A percentile compares a stretch with the other conserved stretches of the same genome.
These are phyloP conservation scores for Phyllopteryx taeniolatus DNA, from an alignment of 2,113 vertebrate genomes.

Conservation along the genomic window DNA sequence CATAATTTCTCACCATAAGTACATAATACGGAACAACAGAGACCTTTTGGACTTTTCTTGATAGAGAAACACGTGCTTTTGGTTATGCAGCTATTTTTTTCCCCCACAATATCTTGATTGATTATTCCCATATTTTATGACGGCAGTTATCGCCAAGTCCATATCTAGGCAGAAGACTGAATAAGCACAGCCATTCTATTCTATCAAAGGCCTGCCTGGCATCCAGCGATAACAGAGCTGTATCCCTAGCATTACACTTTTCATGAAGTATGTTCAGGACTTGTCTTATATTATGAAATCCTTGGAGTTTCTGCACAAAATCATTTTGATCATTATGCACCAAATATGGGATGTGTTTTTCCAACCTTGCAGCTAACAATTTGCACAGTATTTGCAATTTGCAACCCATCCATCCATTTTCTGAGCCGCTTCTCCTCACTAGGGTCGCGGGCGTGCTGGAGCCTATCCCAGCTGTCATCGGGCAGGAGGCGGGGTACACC, in stretches of 20 bases:
- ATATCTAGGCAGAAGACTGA: background rate
- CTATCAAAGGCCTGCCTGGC: slow-evolving; percentile 1
- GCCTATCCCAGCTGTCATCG: too few species aligned
- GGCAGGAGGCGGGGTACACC: too few species aligned
- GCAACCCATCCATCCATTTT: too few species aligned
- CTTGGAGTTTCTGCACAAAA: background rate
- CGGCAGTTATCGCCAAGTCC: background rate
- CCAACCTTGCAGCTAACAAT: background rate
- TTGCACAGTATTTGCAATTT: slow-evolving; percentile 2
- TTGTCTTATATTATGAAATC: background rate
- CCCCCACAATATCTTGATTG: too few species aligned
- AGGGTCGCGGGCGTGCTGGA: too few species aligned
- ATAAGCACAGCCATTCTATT: background rate
- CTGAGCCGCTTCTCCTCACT: too few species aligned
- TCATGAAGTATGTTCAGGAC: background rate
- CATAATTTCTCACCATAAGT: too few species aligned
- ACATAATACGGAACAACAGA: too few species aligned
- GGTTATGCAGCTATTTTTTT: too few species aligned
- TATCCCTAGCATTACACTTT: background rate
- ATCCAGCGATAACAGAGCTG: background rate
- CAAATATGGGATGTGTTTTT: background rate
- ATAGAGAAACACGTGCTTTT: too few species aligned
- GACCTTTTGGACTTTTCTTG: too few species aligned
- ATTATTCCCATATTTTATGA: too few species aligned
- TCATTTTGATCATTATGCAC: background rate